Evolutionary conservation across 2,888 invertebrate genomes (phyloP).

Genomic region (Leucoma salicis): DNA sequence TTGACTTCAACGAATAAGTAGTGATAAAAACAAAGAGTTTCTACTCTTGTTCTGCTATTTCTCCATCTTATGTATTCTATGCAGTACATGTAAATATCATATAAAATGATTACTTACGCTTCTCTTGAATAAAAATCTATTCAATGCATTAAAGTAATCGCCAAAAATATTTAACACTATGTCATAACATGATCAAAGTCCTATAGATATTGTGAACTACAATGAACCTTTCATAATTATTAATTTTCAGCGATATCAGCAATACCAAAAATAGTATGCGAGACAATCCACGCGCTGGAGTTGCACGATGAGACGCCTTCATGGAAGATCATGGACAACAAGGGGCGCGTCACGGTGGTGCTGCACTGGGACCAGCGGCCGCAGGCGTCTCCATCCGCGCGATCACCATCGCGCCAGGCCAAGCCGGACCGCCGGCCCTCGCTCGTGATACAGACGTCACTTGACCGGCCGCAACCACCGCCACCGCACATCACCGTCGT

Average conservation of each 20-base stretch:
- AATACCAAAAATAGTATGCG: conserved; percentile 98
- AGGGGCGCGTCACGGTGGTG: conserved; percentile 97
- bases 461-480: conserved; percentile 86
- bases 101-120: too few relatives aligned
- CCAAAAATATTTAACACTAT: too few relatives aligned
- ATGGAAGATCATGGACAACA: conserved; percentile 99
- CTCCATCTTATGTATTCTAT: too few relatives aligned
- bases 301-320: conserved; percentile 98
- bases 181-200: too few relatives aligned
- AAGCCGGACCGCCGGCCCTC: conserved; percentile 85
- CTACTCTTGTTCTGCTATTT: too few relatives aligned
- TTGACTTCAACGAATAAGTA: too few relatives aligned
- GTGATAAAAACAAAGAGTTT: too few relatives aligned
- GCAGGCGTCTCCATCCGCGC: conserved; percentile 84
- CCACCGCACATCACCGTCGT: conserved; percentile 96
- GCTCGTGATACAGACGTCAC: conserved; percentile 88
- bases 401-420: conserved; percentile 74
- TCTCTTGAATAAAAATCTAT: too few relatives aligned
- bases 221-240: too few relatives aligned
- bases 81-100: too few relatives aligned
- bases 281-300: conserved; percentile 97
- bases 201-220: too few relatives aligned
- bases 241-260: conserved; percentile 92
- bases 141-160: too few relatives aligned
- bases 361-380: conserved; percentile 97